Conservation (phyloP, 2,113 vertebrate genomes). For the Cebus imitator region DNA sequence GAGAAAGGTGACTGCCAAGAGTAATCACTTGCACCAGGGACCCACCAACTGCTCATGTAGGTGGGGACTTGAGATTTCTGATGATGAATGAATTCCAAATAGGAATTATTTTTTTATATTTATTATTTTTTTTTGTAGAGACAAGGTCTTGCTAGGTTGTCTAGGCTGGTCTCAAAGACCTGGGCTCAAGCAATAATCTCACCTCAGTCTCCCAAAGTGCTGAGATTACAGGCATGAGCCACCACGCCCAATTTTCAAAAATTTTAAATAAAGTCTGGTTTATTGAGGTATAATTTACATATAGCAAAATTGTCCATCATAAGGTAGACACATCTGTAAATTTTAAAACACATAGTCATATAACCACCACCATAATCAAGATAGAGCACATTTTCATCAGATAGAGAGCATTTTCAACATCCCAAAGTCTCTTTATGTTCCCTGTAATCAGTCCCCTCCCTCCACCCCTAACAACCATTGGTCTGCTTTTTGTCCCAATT, state of each 20-base stretch:
- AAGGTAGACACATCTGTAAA: slow-evolving; percentile 12
- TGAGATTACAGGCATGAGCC: no score
- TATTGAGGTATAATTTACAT: not conserved
- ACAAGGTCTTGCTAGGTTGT: no score
- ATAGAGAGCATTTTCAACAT: not conserved
- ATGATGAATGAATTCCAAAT: slow-evolving; percentile 53
- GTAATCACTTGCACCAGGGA: slow-evolving; percentile 45
- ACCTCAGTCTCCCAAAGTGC: no score
- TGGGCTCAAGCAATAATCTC: no score
- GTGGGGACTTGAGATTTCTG: not conserved
- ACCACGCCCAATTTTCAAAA: not conserved
- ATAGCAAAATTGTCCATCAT: not conserved
- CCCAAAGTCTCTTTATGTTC: not conserved
- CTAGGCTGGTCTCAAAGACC: no score
- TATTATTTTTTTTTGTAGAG: no score
- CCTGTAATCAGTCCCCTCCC: not conserved
- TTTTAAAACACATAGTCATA: not conserved
- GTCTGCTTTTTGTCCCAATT: not conserved
- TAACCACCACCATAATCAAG: not conserved
- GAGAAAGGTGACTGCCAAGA: not conserved
- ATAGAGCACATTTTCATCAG: not conserved
- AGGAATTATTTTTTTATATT: not conserved
- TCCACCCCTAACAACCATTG: not conserved
- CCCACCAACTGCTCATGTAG: slow-evolving; percentile 50
- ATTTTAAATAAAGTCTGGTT: slow-evolving; percentile 32